Evolutionary conservation across 2,888 invertebrate genomes (phyloP).

Genomic region (Neoaliturus tenellus): DNA sequence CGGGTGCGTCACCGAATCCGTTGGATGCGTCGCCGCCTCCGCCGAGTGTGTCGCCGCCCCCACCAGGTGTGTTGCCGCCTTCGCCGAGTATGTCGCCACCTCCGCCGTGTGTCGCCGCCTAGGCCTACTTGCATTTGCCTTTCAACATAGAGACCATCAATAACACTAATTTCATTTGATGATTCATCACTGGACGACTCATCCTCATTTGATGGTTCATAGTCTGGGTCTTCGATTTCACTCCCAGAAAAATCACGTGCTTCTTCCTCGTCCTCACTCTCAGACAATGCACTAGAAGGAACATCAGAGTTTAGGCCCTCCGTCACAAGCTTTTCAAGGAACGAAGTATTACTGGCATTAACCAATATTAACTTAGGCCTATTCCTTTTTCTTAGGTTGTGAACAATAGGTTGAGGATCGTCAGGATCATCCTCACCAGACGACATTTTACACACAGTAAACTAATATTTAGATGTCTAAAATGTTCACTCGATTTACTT

Average conservation of each 20-base stretch:
- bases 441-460: not conserved
- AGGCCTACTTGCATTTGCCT: not conserved
- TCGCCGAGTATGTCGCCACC: no score
- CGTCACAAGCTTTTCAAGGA: not conserved
- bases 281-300: not conserved
- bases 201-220: not conserved
- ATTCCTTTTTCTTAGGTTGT: constrained; percentile 2
- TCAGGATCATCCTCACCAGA: not conserved
- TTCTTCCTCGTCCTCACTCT: constrained; percentile 7
- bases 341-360: not conserved
- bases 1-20: not conserved
- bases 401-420: not conserved
- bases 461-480: not conserved
- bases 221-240: not conserved
- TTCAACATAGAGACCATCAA: not conserved
- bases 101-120: not conserved
- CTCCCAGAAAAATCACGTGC: not conserved
- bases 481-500: not conserved
- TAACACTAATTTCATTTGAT: not conserved
- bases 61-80: not conserved
- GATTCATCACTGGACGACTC: not conserved
- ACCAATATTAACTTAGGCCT: not conserved
- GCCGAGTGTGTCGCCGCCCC: not conserved
- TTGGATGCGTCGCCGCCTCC: not conserved
- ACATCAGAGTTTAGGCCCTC: not conserved